Evolutionary conservation across 2,888 invertebrate genomes (phyloP), one percentile per base, ranked within the genome.

Genomic region (Kuschelorhynchus macadamiae): DNA sequence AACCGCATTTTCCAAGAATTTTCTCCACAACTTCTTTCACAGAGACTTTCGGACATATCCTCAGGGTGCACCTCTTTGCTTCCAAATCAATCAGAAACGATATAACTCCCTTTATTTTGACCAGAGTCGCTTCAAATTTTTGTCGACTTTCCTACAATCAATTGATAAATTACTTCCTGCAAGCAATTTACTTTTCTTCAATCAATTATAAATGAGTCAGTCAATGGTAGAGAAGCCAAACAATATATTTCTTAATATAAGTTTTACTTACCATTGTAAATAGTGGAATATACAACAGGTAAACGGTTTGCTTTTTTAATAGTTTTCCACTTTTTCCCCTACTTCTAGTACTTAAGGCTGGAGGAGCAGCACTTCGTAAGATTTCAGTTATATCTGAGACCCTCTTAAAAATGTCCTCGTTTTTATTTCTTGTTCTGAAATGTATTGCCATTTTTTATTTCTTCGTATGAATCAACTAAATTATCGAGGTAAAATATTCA

Each of bases 61-160:
- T 72, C 11, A 79, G 59, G 5, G 79, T 78, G 55, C 77, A 77
- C 56, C 71, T 71, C 47, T 74, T 73, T 33, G 74, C 42, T 42
- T 77, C 75, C 20, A 72, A 33, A 53, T 80, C 78, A 8, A 77
- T 66, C 33, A 80, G 71, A 52, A 79, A 77, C 0, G 79, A 80
- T 30, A 79, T 67, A 12, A 80, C 67, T n/a, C 79, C 79, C 67
- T 71, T 76, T 12, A 75, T 76, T 67, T 73, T 71, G 0, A 78
- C 50, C 14, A 79, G 56, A 8, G 64, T 56, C 49, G 73, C 68
- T 39, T 79, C 78, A 16, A 79, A 56, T 33, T 61, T 57, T 11
- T 46, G 14, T 14, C 71, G 49, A 46, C 72, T 76, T 12, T 74
- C 72, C 78, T 77, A 55, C n/a, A n/a, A n/a, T n/a, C n/a, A n/a